Evolutionary conservation across 2,797 vertebrate genomes (phyloP), one percentile per base, ranked within the genome.

Genomic region (Pseudochirops cupreus): DNA sequence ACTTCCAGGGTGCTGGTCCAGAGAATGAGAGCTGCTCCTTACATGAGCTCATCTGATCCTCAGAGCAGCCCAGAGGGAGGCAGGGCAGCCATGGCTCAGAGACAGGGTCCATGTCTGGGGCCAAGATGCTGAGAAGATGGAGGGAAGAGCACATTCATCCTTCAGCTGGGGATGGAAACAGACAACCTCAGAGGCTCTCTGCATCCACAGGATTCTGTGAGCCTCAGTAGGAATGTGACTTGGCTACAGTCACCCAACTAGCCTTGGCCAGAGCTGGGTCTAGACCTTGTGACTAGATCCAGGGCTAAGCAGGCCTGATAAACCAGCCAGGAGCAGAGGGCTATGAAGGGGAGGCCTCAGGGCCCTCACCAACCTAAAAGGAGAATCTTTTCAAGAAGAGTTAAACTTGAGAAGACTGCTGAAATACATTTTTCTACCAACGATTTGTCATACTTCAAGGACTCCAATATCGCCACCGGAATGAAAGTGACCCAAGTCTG

Each of bases 401-500:
- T 28, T 87, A 6, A 95, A 94, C 92, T 91, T 53, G 52, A 74
- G 46, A n/a, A n/a, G 92, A 50, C 54, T 92, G 33, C 39, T 95
- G 46, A 96, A 95, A 95, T 87, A 87, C 12, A 87, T 94, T 94
- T 95, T 95, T 93, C 57, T 94, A 9, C 31, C 53, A 91, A 53
- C 55, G 5, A 56, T 93, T 97, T 92, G 56, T 6, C 56, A 56
- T 93, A 59, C 53, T 95, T 93, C 92, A 95, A 94, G 14, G 12
- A 54, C 13, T 94, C 18, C 89, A 94, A 90, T 87, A 92, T 90
- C 10, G 3, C 18, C 13, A 62, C 26, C 90, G 9, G 3, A 95
- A 91, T 90, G 94, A 91, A 95, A 96, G n/a, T 93, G 95, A 94
- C 3, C 50, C 87, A 50, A 91, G 31, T 94, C 50, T 96, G 53